Percentiles rank a stretch among this genome's conserved stretches.
phyloP scores from a whole-genome alignment of 2,113 vertebrate genomes.

The Hyaena hyaena region DNA sequence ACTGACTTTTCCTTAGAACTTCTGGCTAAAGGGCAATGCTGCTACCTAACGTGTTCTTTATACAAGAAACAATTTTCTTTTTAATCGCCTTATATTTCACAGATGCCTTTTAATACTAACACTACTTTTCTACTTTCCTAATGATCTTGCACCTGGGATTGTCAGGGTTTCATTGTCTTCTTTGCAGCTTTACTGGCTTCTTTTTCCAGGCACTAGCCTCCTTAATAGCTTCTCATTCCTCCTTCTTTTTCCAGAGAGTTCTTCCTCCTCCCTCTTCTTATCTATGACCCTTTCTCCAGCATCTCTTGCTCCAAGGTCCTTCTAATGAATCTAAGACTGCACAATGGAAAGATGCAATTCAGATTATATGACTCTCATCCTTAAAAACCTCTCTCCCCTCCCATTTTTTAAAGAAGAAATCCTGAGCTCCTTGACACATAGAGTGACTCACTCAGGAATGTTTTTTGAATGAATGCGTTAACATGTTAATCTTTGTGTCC shows the following conservation, averaged over 20 bases:
- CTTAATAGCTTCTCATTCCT: neutral
- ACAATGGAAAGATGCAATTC: neutral
- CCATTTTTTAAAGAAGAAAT: neutral
- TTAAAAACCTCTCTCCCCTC: neutral
- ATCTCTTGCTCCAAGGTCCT: neutral
- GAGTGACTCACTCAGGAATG: neutral
- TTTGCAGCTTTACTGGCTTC: neutral
- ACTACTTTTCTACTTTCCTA: neutral
- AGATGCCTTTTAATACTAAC: neutral
- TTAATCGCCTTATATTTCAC: neutral
- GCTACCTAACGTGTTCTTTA: neutral
- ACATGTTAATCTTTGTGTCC: neutral
- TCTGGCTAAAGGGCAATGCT: neutral
- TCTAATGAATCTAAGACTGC: neutral
- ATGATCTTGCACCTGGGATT: neutral
- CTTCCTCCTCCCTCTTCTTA: neutral
- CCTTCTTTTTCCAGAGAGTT: neutral
- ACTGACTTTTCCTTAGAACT: neutral
- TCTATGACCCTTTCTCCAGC: neutral
- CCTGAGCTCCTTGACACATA: neutral
- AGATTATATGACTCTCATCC: neutral
- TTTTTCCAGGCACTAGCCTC: neutral
- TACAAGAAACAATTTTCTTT: neutral
- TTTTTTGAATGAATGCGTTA: neutral
- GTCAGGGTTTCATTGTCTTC: neutral